Percentiles rank a stretch among this genome's conserved stretches.
phyloP scores from a whole-genome alignment of 2,797 vertebrate genomes.

The Rhincodon typus region DNA sequence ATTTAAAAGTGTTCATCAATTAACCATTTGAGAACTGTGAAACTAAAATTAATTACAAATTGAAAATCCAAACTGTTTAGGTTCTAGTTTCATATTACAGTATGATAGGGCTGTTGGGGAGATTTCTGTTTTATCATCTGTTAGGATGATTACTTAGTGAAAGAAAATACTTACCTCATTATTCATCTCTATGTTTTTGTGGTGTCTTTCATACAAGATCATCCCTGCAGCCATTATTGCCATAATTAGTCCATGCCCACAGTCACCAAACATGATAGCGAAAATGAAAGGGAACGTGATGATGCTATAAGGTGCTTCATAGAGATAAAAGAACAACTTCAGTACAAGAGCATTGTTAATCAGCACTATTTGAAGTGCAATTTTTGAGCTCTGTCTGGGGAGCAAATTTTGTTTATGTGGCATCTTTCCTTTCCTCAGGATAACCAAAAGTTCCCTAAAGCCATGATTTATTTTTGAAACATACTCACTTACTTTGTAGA shows the following conservation, averaged over 20 bases:
- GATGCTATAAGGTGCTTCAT: slow-evolving; percentile 46
- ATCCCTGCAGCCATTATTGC: slow-evolving; percentile 43
- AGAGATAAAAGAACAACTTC: background rate
- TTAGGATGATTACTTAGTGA: background rate
- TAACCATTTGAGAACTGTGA: background rate
- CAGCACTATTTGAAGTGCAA: background rate
- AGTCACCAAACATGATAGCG: slow-evolving; percentile 41
- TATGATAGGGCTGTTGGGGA: too few relatives aligned
- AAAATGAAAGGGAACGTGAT: slow-evolving; percentile 41
- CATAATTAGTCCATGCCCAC: slow-evolving; percentile 49
- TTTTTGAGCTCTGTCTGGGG: background rate
- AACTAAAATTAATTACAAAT: background rate
- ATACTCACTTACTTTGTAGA: background rate
- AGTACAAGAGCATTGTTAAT: slow-evolving; percentile 14
- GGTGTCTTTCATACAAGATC: slow-evolving; percentile 41
- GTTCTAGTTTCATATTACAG: background rate
- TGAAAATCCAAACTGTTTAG: background rate
- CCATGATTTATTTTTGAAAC: background rate
- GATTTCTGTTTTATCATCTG: background rate
- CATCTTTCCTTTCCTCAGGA: background rate
- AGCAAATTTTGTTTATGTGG: background rate
- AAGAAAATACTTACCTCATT: slow-evolving; percentile 44
- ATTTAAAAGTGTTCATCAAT: background rate
- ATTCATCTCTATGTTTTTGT: slow-evolving; percentile 41
- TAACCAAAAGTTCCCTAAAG: background rate